These are phyloP conservation scores for Xiphophorus maculatus DNA, from an alignment of 2,113 vertebrate species.

Conservation along the genomic window DNA sequence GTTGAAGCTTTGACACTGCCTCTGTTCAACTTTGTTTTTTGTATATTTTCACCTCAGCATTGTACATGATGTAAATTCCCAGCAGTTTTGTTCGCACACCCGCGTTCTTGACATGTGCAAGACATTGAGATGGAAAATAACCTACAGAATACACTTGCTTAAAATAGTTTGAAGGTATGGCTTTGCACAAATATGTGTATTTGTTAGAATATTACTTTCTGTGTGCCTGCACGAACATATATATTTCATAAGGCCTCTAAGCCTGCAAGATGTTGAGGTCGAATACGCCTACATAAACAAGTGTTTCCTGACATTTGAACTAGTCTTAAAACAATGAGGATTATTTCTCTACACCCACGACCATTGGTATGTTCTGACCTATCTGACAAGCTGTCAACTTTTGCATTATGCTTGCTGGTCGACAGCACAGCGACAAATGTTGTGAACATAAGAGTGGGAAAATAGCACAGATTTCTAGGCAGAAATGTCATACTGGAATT, in stretches of 20 bases:
- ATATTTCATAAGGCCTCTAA: constrained; percentile 44
- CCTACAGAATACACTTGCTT: constrained; percentile 27
- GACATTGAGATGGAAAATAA: constrained; percentile 25
- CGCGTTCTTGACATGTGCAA: constrained; percentile 26
- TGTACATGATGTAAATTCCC: constrained; percentile 30
- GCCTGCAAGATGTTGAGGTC: constrained; percentile 45
- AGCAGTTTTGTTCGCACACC: constrained; percentile 29
- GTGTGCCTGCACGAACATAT: background rate
- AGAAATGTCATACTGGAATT: constrained; percentile 43
- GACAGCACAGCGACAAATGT: constrained; percentile 55
- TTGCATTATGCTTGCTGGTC: constrained; percentile 60
- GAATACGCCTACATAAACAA: constrained; percentile 69
- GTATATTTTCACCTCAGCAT: constrained; percentile 32
- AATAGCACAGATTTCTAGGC: constrained; percentile 39
- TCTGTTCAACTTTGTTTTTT: constrained; percentile 38
- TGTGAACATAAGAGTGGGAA: constrained; percentile 46
- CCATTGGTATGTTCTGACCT: constrained; percentile 66
- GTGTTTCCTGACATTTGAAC: constrained; percentile 70
- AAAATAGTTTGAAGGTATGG: constrained; percentile 6
- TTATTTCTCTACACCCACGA: constrained; percentile 72
- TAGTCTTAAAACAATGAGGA: constrained; percentile 73
- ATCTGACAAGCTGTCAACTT: constrained; percentile 74
- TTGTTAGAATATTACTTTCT: background rate
- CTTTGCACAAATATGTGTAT: constrained; percentile 1
- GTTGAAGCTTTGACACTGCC: constrained; percentile 30